Evolutionary conservation across 2,888 invertebrate genomes (phyloP), one percentile per base, ranked within the genome.

Genomic region (Trissonchulus sp.): DNA sequence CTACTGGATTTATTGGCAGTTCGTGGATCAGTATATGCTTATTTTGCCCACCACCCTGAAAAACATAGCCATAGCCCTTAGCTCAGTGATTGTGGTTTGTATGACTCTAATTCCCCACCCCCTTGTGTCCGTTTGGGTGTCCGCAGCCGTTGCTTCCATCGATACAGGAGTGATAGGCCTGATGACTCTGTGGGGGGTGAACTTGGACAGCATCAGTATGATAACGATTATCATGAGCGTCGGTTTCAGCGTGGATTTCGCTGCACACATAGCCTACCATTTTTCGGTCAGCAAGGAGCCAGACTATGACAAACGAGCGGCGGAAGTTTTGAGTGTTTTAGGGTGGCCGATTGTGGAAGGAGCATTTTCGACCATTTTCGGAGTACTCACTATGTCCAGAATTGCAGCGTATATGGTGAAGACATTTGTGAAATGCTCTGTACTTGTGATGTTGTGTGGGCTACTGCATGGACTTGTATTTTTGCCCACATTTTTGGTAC

Each of bases 171-270:
- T 96, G 0, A 91, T 94, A 1, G 95, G 95, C 8, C 95, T 94
- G 87, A 96, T 96, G 95, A 92, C 94, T 0, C 87, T 95, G 35
- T 96, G 96, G 96, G 91, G 91, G 80, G 94, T 96, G 3, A 94
- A 93, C 83, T 88, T 96, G 75, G 83, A 83, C 75, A 82, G 82
- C 0, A 95, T 96, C 81, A 94, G 94, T 0, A 95, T 96, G 95
- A 94, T 96, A 78, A 95, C 95, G 83, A 88, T 96, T 73, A 94
- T 95, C 79, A 94, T 94, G 94, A 94, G 94, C 85, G 93, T 94
- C 76, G 94, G 94, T 74, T 94, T 94, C 87, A 93, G 93, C 3
- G 93, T 94, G 0, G 94, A 94, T 83, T 94, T 93, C 84, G 93
- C 94, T 0, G 94, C 94, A 1, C 94, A 94, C 84, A 94, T 94